Base-by-base conservation (phyloP, 2,797 vertebrate genomes). In the Ambastaia sidthimunki region DNA sequence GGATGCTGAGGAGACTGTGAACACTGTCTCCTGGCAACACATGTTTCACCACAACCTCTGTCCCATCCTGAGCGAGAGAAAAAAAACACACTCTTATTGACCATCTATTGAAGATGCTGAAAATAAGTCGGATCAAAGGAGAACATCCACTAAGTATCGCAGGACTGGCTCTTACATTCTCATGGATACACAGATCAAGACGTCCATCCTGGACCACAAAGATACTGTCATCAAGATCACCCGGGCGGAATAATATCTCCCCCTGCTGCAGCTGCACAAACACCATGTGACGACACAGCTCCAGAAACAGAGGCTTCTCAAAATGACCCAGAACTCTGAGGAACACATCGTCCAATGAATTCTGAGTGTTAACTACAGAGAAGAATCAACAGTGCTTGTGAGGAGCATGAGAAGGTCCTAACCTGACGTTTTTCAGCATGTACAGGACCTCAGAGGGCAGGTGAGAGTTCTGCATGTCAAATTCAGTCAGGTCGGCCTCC, bases 401-500 rank as follows among this genome's bases (percentile, higher is more conserved):
- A 48, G 10, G 13, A 31, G 0, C 13, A 50, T 18, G 70, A 25
- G 10, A 37, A 12, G 47, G 21, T 67, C 75, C 84, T 83, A 83
- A 98, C 97, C 96, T 93, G 71, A 98, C 97, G 0, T 98, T 98
- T 86, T 98, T 98, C 68, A 98, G 92, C 97, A 99, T 98, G 90
- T 98, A 99, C 1, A 98, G 82, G 31, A 99, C 97, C 87, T 98
- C 97, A 0, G 95, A 97, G 0, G 96, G 97, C 77, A 99, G 90
- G 70, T 97, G 93, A 48, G 96, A 98, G 80, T 93, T 97, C 89
- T 97, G 96, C 55, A 98, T 95, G 1, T 98, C 96, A 77, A 95
- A 97, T 87, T 98, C 96, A 0, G 95, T 97, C 83, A 98, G 92
- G 82, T 98, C 97, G 0, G 97, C 96, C 88, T 98, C 97, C 50